Percentiles rank a stretch among this genome's conserved stretches.
These are phyloP conservation scores for Brenthis ino DNA, from an alignment of 2,888 invertebrate genomes.

Conservation along the genomic window DNA sequence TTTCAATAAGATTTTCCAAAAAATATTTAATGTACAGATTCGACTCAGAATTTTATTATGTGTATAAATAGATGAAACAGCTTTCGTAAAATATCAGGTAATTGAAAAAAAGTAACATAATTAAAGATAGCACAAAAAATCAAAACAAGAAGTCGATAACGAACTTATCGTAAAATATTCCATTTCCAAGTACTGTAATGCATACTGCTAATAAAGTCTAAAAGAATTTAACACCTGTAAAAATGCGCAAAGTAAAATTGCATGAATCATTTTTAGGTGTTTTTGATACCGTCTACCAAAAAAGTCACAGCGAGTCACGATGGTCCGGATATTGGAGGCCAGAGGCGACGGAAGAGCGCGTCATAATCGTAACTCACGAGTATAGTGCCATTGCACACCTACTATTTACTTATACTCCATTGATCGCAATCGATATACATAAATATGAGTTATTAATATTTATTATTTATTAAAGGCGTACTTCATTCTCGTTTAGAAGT, in stretches of 20 bases:
- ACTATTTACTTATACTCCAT: background rate
- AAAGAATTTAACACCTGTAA: constrained; percentile 13
- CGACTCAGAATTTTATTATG: too few relatives aligned
- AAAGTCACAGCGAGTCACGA: constrained; percentile 20
- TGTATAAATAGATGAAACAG: too few relatives aligned
- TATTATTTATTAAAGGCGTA: background rate
- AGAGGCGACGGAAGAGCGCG: constrained; percentile 16
- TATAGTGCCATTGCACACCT: constrained; percentile 10
- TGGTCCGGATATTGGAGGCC: constrained; percentile 33
- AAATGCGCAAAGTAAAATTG: constrained; percentile 18
- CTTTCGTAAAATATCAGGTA: too few relatives aligned
- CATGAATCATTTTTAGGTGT: constrained; percentile 32
- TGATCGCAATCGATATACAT: background rate
- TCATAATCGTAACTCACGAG: constrained; percentile 19
- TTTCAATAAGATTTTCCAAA: too few relatives aligned
- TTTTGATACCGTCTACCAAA: constrained; percentile 29
- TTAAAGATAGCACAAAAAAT: too few relatives aligned
- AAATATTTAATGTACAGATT: too few relatives aligned
- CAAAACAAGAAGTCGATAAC: too few relatives aligned
- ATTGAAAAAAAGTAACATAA: too few relatives aligned
- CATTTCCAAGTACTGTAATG: background rate
- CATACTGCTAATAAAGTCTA: constrained; percentile 1
- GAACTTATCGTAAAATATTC: background rate
- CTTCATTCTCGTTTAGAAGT: background rate
- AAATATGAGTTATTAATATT: background rate